Evolutionary conservation across 1,140 invertebrate genomes (phyloP).

Genomic region (Gryllus bimaculatus): DNA sequence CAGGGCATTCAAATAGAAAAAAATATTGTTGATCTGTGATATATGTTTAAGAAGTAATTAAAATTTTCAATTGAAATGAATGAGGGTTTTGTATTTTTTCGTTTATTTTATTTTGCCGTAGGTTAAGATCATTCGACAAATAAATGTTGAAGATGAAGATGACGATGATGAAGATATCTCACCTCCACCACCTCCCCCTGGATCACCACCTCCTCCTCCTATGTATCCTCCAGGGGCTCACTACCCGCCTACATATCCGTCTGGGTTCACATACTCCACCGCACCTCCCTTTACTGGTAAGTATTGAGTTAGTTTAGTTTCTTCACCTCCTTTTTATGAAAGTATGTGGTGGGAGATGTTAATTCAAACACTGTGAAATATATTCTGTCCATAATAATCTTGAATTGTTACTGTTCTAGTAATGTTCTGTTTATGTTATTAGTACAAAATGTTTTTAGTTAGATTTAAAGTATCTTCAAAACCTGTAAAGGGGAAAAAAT

Average conservation of each 20-base stretch:
- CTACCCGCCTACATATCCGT: conserved; percentile 1
- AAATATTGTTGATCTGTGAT: no score
- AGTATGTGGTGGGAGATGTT: no score
- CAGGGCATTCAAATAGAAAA: no score
- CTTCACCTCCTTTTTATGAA: no score
- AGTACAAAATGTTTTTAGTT: no score
- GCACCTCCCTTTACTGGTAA: neutral
- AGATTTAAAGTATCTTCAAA: no score
- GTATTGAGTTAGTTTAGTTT: no score
- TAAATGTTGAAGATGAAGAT: conserved; percentile 18
- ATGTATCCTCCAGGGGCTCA: neutral
- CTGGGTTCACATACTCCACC: conserved; percentile 6
- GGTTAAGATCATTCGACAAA: conserved; percentile 20
- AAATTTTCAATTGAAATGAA: neutral
- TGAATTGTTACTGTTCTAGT: no score
- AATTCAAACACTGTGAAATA: no score
- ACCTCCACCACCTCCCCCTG: conserved; percentile 13
- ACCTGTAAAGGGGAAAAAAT: no score
- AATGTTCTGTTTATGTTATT: no score
- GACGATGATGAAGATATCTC: conserved; percentile 13
- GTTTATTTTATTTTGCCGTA: neutral
- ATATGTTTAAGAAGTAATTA: neutral
- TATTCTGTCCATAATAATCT: no score
- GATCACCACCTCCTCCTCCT: conserved; percentile 11
- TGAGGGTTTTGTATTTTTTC: neutral